Evolutionary conservation across 1,140 invertebrate genomes (phyloP).

Genomic region (Helicoverpa armigera): DNA sequence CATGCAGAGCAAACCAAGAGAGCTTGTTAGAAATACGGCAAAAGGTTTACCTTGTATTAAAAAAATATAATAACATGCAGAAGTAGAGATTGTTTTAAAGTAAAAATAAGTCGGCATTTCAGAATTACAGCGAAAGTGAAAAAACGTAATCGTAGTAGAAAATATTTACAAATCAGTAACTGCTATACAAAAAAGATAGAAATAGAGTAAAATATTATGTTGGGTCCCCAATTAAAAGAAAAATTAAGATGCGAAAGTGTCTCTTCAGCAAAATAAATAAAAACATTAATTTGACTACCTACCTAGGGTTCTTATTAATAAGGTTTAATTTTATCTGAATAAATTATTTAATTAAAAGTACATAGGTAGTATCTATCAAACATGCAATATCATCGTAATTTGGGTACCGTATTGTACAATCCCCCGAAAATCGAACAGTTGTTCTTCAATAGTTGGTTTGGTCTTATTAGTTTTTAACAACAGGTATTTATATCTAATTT

Average conservation of each 20-base stretch:
- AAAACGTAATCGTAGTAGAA: neutral
- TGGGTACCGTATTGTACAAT: neutral
- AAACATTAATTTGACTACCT: neutral
- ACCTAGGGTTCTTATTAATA: no score
- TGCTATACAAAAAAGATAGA: neutral
- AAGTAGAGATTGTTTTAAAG: neutral
- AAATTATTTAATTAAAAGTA: no score
- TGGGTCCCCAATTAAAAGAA: neutral
- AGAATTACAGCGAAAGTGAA: neutral
- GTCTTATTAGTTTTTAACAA: no score
- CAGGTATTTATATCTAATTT: no score
- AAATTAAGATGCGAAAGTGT: neutral
- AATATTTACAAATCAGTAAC: neutral
- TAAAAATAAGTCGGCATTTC: neutral
- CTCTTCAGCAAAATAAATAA: neutral
- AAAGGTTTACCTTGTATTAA: neutral
- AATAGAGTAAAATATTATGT: neutral
- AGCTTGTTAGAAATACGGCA: neutral
- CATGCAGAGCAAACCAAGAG: constrained; percentile 50
- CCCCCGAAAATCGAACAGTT: neutral
- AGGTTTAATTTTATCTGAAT: no score
- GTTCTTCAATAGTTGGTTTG: neutral
- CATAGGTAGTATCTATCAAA: no score
- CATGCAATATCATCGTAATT: neutral
- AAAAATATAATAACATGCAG: constrained; percentile 2